These are phyloP conservation scores for Dasypus novemcinctus DNA, from an alignment of 2,113 vertebrate genomes.

Conservation along the genomic window DNA sequence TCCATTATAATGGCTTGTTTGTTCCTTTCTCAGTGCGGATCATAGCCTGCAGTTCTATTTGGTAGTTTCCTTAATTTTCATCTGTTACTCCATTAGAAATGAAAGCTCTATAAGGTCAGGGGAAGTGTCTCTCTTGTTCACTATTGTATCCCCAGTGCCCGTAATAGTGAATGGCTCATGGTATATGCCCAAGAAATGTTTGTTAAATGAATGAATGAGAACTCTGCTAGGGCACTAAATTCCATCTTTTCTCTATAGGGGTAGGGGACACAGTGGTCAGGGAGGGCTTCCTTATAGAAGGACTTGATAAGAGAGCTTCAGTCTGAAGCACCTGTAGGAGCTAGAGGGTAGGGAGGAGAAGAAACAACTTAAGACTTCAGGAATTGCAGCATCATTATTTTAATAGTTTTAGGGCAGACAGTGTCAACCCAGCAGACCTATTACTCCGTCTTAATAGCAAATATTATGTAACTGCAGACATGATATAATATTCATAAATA, in stretches of 20 bases:
- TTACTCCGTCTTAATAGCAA: background rate
- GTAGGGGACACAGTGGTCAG: background rate
- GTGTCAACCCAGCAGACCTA: background rate
- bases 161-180: background rate
- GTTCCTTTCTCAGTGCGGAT: background rate
- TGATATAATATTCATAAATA: background rate
- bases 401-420: background rate
- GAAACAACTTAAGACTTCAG: background rate
- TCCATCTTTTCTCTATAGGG: background rate
- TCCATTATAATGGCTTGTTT: no score
- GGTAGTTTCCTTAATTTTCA: background rate
- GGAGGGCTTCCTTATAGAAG: conserved; percentile 9
- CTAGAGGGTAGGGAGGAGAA: background rate
- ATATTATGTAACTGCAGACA: background rate
- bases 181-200: background rate
- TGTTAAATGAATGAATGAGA: background rate
- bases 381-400: background rate
- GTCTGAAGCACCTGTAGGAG: background rate
- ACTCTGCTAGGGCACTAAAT: background rate
- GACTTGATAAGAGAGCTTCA: background rate
- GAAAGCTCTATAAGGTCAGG: no score
- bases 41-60: background rate
- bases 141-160: background rate
- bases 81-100: background rate
- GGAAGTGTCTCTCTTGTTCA: background rate